Percentiles rank a stretch among this genome's conserved stretches.
These are phyloP conservation scores for Aporophyla nigra DNA, from an alignment of 2,888 invertebrate genomes.

Conservation along the genomic window DNA sequence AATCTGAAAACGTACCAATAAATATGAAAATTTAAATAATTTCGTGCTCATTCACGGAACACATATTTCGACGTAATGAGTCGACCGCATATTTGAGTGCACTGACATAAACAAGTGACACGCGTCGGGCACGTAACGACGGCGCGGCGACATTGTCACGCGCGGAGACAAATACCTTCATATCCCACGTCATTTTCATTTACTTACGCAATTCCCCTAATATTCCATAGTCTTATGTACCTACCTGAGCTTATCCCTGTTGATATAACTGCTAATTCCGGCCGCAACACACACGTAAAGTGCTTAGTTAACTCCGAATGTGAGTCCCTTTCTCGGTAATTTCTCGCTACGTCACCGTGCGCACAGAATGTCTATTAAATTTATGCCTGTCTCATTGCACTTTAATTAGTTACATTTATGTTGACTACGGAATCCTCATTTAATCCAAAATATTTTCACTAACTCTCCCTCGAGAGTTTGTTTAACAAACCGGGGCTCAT, in stretches of 20 bases:
- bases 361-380: conserved; percentile 34
- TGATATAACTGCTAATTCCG: conserved; percentile 45
- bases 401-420: conserved; percentile 48
- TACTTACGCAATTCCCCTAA: conserved; percentile 31
- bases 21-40: conserved; percentile 36
- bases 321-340: conserved; percentile 14
- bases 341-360: conserved; percentile 18
- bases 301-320: conserved; percentile 45
- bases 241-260: conserved; percentile 32
- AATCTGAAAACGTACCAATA: conserved; percentile 35
- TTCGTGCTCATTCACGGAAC: conserved; percentile 20
- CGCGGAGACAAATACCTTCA: conserved; percentile 37
- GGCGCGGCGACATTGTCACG: conserved; percentile 40
- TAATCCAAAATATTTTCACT: conserved; percentile 23
- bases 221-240: conserved; percentile 18
- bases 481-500: conserved; percentile 5
- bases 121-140: conserved; percentile 15
- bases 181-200: conserved; percentile 47
- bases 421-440: conserved; percentile 17
- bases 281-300: conserved; percentile 31
- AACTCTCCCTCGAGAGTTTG: conserved; percentile 5
- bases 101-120: conserved; percentile 50
- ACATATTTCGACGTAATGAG: conserved; percentile 31
- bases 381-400: conserved; percentile 35
- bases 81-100: conserved; percentile 54